Base-by-base conservation (phyloP, 1,140 invertebrate species). In the Drosophila teissieri region DNA sequence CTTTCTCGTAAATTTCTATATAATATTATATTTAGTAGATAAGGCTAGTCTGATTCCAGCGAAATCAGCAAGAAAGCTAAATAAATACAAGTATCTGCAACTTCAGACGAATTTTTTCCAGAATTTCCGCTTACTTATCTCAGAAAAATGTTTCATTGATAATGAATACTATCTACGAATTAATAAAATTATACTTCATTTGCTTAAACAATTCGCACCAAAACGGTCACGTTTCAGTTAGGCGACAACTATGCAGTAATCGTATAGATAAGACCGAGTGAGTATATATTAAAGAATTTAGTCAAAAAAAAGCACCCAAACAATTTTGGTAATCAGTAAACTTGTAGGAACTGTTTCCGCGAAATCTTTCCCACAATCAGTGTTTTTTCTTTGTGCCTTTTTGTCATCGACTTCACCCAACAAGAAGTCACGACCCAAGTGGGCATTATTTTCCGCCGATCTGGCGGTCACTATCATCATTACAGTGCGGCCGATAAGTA, bases 341-440 rank as follows among this genome's bases (percentile, higher is more conserved):
- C 37, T 45, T 69, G 31, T 24, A 19, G 42, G 52, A 27, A 24
- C n/a, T 49, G 12, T 27, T 57, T 49, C 37, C 19, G 42, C 15
- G 44, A 56, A 70, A 54, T 68, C 48, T 39, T 70, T 72, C 65
- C 67, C 68, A 70, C 51, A 72, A 72, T 72, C 68, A 70, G 36
- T 48, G 40, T 27, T 70, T 24, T 37, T 24, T 46, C n/a, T 69
- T 44, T 48, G 44, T 48, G 63, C 15, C 17, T 17, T 15, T 6
- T 4, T 17, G 27, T n/a, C 27, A 36, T 48, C 36, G 42, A 22
- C 15, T 44, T 34, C 39, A 34, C 14, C 34, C 10, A 73, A 44
- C 65, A 22, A 39, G 39, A 45, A 52, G 68, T 73, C 69, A 61
- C 68, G 69, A 73, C 67, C 69, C 45, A 58, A 44, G 22, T 10